Evolutionary conservation across 2,888 invertebrate species (phyloP), one percentile per base, ranked within the genome.

Genomic region (Drosophila fulvimacula): DNA sequence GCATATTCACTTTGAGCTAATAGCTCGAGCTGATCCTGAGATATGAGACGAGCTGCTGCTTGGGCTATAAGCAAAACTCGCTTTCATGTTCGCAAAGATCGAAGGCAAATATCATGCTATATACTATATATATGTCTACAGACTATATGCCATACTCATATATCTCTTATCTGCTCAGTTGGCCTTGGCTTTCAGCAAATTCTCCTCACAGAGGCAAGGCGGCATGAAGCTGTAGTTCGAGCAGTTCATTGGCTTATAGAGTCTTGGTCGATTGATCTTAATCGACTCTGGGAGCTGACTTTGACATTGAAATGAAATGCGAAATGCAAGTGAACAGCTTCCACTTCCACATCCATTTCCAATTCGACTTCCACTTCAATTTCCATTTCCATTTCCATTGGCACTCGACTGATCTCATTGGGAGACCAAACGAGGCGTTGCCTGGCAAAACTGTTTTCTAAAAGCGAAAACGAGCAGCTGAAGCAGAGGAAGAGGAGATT

Each of bases 391-490:
- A 60, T 21, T 51, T 63, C 13, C 53, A 60, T 38, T 53, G 49
- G 38, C 21, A 42, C 15, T 70, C 64, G 62, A 24, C 36, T 24
- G 34, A 44, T 34, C 9, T 27, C 41, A 58, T 49, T 64, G 57
- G 51, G 32, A 34, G 71, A 30, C 73, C 67, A 77, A 73, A 48
- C n/a, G 36, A 57, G 38, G n/a, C 15, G 39, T 30, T 32, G 53
- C 39, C 72, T 42, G 34, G 38, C 56, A 4, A 32, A 34, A 48
- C 30, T 53, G 60, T 77, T 77, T 75, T 75, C 77, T 60, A 68
- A 77, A 77, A 55, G 21, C 10, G 21, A 36, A 27, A 57, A 39
- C n/a, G 36, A 59, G 15, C 79, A 80, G 27, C n/a, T 24, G 34
- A 21, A 65, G 69, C 66, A 73, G 52, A 24, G 27, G 24, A 36